Conservation (phyloP, 2,113 vertebrate genomes). For the Cyphomyrus plagiostoma region DNA sequence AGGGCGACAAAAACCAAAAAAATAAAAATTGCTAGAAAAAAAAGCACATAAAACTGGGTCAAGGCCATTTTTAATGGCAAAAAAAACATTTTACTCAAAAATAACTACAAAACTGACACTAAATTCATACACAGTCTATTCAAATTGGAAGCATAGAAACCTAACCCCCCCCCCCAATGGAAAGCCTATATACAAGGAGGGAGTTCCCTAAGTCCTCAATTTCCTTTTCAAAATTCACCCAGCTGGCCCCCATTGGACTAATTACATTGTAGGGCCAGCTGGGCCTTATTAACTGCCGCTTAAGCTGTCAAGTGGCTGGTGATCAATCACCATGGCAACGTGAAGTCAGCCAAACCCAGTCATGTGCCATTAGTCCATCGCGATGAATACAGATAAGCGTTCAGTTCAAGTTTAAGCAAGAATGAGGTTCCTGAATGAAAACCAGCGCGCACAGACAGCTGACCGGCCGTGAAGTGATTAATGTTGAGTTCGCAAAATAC, state of each 20-base stretch:
- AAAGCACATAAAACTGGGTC: not conserved
- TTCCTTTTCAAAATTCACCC: slow-evolving; percentile 7
- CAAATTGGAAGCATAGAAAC: not conserved
- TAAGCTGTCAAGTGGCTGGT: slow-evolving; percentile 9
- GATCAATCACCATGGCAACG: slow-evolving; percentile 10
- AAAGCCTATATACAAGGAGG: slow-evolving; percentile 1
- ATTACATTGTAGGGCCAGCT: slow-evolving; percentile 2
- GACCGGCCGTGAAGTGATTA: not conserved
- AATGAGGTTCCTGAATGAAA: not conserved
- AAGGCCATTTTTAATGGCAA: slow-evolving; percentile 6
- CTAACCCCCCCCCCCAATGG: not conserved
- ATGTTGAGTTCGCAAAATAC: not conserved
- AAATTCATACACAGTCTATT: not conserved
- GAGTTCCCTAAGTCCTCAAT: slow-evolving; percentile 9
- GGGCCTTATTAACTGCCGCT: slow-evolving; percentile 6
- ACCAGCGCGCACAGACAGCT: not conserved
- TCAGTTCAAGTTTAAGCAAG: not conserved
- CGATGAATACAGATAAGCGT: not conserved
- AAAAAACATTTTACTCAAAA: not conserved
- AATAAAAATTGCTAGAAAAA: not conserved
- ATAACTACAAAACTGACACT: not conserved
- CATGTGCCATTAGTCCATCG: not conserved
- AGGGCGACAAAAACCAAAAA: not conserved
- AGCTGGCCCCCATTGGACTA: slow-evolving; percentile 10
- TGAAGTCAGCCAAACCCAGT: not conserved